Percentiles rank a stretch among this genome's conserved stretches.
Evolutionary conservation across 2,797 vertebrate genomes (phyloP).

Genomic region (Furcifer pardalis): DNA sequence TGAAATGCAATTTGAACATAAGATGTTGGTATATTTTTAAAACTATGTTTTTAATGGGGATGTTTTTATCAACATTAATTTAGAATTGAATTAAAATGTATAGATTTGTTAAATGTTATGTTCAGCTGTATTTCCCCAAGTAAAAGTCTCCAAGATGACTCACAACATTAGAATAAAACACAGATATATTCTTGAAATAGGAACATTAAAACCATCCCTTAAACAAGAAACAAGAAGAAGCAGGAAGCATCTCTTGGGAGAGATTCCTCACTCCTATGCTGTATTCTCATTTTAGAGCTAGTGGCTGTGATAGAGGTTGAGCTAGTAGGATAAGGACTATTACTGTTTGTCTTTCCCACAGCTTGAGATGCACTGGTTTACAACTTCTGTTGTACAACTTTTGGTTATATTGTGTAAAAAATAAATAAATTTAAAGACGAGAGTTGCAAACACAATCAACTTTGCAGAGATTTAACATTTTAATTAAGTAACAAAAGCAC

Average conservation of each 20-base stretch:
- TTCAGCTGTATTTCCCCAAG: background rate
- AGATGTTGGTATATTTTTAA: background rate
- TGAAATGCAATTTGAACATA: background rate
- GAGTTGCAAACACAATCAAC: no score
- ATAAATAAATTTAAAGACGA: no score
- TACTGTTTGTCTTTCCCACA: background rate
- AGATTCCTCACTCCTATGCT: background rate
- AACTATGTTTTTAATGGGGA: background rate
- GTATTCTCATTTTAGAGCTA: background rate
- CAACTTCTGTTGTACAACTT: no score
- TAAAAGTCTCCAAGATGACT: background rate
- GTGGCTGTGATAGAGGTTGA: background rate
- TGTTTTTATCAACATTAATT: background rate
- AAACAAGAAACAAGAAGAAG: background rate
- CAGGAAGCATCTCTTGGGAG: background rate
- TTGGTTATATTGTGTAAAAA: no score
- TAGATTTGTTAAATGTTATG: background rate
- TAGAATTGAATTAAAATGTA: background rate
- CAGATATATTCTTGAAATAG: background rate
- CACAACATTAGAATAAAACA: background rate
- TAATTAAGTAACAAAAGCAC: no score
- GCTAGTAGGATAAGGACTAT: no score
- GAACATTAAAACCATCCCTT: background rate
- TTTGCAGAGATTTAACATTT: no score
- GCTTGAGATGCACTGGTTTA: no score